Evolutionary conservation across 2,888 invertebrate genomes (phyloP), one percentile per base, ranked within the genome.

Genomic region (Cyaniris semiargus): DNA sequence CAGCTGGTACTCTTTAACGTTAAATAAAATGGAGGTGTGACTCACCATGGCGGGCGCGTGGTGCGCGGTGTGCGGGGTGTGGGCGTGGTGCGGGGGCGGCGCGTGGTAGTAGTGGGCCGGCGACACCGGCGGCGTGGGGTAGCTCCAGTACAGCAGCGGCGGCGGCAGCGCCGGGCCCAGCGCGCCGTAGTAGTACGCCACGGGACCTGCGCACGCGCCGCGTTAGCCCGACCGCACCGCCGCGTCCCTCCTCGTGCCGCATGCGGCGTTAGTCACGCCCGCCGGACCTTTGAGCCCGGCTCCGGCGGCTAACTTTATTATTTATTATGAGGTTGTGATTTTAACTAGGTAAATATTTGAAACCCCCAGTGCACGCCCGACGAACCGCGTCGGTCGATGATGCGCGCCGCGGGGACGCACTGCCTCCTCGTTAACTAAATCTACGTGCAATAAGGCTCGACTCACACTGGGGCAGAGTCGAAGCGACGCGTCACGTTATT

Each of bases 41-140:
- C 76, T 71, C 71, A 94, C 94, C 90, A 94, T 90, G 76, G 91
- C 87, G 80, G 93, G 94, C 0, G 92, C 92, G 81, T 92, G 93
- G 79, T 92, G 94, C 34, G 96, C 95, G 13, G 53, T 3, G 53
- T 48, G 48, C 48, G 48, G 56, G n/a, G 91, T 87, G 80, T 93
- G 94, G 0, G 92, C 92, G 81, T 91, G 93, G 79, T 92, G 94
- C 34, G 96, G 95, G 79, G 92, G 94, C 34, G 96, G 95, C 2
- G 95, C 95, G 80, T 96, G 96, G 86, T 96, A 97, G 89, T 97
- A 97, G 84, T 96, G 97, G 60, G 98, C 98, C 0, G 98, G 98
- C 70, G 98, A 98, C 23, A 98, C 98, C 0, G 98, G 98, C 60
- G 98, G 98, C 84, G 98, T 98, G 74, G 98, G 98, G 93, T 98